These are phyloP conservation scores for Phalloptychus januarius DNA, from an alignment of 2,797 vertebrate species.

Conservation along the genomic window DNA sequence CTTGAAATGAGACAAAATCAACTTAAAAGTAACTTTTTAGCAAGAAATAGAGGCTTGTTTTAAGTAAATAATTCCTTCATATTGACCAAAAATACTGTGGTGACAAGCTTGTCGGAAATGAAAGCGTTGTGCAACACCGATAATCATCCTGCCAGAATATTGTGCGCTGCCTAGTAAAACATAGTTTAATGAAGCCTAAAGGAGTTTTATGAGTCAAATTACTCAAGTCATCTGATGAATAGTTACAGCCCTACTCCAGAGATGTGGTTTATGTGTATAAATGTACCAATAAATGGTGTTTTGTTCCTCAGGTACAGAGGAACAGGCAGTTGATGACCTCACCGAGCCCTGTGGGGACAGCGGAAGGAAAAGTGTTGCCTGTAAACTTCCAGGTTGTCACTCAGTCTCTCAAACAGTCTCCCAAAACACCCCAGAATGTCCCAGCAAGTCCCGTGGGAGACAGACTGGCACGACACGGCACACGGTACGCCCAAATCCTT, in stretches of 20 bases:
- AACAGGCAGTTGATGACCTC: conserved; percentile 95
- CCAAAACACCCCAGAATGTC: conserved; percentile 94
- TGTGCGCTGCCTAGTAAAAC: no score
- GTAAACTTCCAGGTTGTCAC: conserved; percentile 98
- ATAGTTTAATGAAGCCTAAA: no score
- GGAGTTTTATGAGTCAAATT: no score
- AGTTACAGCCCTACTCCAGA: not conserved
- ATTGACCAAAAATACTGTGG: no score
- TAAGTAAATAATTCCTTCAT: no score
- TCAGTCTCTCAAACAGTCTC: conserved; percentile 95
- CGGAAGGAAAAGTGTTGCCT: conserved; percentile 94
- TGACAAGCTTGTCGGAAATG: no score
- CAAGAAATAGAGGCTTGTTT: no score
- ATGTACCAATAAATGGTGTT: conserved; percentile 13
- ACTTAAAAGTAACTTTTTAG: no score
- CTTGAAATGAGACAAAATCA: no score
- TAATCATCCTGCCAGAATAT: no score
- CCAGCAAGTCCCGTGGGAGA: conserved; percentile 95
- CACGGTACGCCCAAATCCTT: conserved; percentile 94
- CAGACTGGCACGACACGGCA: conserved; percentile 88
- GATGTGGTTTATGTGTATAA: not conserved
- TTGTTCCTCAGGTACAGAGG: conserved; percentile 86
- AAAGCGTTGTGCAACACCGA: no score
- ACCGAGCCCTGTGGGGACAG: conserved; percentile 89
- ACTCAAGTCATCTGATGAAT: no score